A percentile compares a stretch with the other conserved stretches of the same genome.
Conservation (phyloP, 1,140 invertebrate species). For the Philotrypesis tridentata region DNA sequence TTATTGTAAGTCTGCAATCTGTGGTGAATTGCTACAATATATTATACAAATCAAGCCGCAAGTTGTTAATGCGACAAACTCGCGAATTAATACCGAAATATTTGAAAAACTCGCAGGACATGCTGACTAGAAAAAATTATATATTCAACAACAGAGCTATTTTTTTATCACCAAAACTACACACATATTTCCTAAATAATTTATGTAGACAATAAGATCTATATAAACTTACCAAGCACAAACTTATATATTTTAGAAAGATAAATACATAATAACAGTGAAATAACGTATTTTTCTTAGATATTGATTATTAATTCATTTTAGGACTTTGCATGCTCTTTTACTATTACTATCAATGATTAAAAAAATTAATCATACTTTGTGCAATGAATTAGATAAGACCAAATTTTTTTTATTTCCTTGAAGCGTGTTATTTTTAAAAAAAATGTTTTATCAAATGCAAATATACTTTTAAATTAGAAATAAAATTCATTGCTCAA, state of each 20-base stretch:
- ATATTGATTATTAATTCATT: not conserved
- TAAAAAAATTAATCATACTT: not conserved
- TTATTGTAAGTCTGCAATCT: conserved; percentile 66
- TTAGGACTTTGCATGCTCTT: not conserved
- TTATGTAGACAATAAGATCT: not conserved
- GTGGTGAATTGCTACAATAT: not conserved
- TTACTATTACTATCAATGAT: not conserved
- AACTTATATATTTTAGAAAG: not conserved
- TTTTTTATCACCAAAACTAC: too few relatives aligned
- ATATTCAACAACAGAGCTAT: not conserved
- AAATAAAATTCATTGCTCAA: not conserved
- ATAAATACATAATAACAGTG: too few relatives aligned
- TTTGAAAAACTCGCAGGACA: not conserved
- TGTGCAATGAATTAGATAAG: not conserved
- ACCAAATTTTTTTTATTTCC: not conserved
- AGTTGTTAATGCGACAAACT: not conserved
- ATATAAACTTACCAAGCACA: not conserved
- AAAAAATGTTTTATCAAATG: not conserved
- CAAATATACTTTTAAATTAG: not conserved
- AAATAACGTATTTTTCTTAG: not conserved
- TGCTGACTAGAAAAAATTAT: not conserved
- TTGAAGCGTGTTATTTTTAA: not conserved
- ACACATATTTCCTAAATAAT: not conserved
- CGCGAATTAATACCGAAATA: not conserved
- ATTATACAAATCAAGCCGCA: not conserved